These are phyloP conservation scores for Sarcophaga subvicina DNA, from an alignment of 2,888 invertebrate genomes.

Conservation along the genomic window DNA sequence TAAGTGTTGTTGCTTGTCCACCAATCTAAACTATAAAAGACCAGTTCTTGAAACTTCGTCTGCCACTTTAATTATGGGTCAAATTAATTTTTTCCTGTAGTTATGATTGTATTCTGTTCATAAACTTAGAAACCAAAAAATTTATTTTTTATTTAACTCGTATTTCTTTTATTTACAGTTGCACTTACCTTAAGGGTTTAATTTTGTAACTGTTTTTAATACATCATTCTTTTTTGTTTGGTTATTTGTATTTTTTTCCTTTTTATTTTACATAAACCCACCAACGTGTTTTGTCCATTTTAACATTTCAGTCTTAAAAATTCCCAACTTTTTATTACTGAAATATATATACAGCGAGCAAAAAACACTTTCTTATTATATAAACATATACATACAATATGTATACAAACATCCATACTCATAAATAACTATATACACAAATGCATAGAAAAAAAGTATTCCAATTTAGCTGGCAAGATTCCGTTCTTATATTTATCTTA, in stretches of 20 bases:
- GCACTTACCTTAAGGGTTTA: not conserved
- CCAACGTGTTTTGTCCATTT: constrained; percentile 47
- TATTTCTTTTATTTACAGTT: not conserved
- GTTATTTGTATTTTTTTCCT: constrained; percentile 19
- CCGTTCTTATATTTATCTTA: constrained; percentile 5
- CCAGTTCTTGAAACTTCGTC: too few species aligned
- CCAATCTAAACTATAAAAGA: too few species aligned
- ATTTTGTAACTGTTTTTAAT: not conserved
- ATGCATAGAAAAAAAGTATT: not conserved
- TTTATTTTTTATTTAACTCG: not conserved
- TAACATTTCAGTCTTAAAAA: constrained; percentile 32
- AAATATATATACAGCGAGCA: constrained; percentile 1
- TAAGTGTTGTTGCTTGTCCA: too few species aligned
- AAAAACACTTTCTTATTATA: not conserved
- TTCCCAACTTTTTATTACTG: constrained; percentile 36
- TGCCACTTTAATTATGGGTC: too few species aligned
- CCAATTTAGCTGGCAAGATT: constrained; percentile 33
- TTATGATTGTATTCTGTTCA: too few species aligned
- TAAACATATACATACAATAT: constrained; percentile 5
- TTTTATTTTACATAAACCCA: constrained; percentile 28
- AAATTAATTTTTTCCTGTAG: too few species aligned
- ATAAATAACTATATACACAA: not conserved
- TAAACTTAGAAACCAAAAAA: too few species aligned
- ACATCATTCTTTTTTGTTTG: constrained; percentile 8
- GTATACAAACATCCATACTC: not conserved